A percentile compares a stretch with the other conserved stretches of the same genome.
Conservation (phyloP, 2,888 invertebrate species). For the Nephrotoma guestfalica region DNA sequence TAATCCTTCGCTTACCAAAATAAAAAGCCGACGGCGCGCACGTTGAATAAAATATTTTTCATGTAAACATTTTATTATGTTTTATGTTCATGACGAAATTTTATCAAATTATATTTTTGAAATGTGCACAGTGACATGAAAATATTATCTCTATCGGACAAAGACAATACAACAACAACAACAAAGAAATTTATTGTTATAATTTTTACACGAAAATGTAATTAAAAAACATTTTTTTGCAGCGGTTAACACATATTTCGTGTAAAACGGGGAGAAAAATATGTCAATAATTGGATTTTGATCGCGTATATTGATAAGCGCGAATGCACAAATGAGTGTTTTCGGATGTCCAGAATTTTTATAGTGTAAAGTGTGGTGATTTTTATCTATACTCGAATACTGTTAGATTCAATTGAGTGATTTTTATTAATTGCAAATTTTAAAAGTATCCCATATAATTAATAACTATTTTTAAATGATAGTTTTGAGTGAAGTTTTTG, state of each 20-base stretch:
- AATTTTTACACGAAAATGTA: background rate
- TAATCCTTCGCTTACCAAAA: background rate
- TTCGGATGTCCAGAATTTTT: background rate
- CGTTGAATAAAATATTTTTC: background rate
- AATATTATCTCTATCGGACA: background rate
- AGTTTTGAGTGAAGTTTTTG: background rate
- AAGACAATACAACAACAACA: background rate
- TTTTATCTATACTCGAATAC: background rate
- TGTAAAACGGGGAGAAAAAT: background rate
- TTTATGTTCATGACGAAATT: background rate
- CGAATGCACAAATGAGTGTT: background rate
- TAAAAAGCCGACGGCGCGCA: background rate
- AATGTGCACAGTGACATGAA: background rate
- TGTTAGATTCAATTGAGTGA: background rate
- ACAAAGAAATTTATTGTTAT: background rate
- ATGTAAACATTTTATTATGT: background rate
- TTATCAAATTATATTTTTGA: background rate
- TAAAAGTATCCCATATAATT: no score
- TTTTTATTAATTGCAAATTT: background rate
- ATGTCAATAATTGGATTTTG: background rate
- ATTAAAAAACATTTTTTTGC: background rate
- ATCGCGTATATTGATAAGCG: background rate
- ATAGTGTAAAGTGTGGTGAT: background rate
- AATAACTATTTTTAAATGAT: no score
- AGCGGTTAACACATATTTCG: background rate